Evolutionary conservation across 2,888 invertebrate genomes (phyloP).

Genomic region (Sesia apiformis): DNA sequence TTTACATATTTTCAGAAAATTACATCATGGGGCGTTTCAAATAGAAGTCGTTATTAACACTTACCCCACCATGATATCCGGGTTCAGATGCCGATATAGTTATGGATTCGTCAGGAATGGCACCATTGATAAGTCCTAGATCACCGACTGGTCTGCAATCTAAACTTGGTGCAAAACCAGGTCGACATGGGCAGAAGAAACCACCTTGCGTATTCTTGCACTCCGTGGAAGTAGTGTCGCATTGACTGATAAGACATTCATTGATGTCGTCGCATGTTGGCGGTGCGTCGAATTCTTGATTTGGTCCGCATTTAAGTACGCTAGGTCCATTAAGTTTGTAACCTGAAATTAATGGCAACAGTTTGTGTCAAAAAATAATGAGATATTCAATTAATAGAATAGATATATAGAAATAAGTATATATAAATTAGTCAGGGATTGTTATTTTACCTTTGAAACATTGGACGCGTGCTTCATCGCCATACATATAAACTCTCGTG

Average conservation of each 20-base stretch:
- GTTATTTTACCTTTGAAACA: conserved; percentile 79
- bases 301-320: conserved; percentile 88
- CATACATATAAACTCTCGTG: conserved; percentile 84
- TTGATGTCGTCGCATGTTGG: conserved; percentile 95
- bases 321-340: conserved; percentile 90
- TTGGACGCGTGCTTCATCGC: conserved; percentile 93
- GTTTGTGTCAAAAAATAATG: background rate
- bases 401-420: background rate
- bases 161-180: conserved; percentile 87
- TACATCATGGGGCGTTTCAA: background rate
- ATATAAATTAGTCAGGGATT: background rate
- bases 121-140: conserved; percentile 89
- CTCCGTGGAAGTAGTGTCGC: conserved; percentile 92
- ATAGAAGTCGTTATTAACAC: conserved; percentile 14
- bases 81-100: conserved; percentile 87
- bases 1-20: background rate
- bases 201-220: conserved; percentile 92
- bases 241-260: conserved; percentile 91
- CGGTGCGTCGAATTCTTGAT: conserved; percentile 86
- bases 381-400: background rate
- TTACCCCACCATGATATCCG: conserved; percentile 87
- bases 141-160: conserved; percentile 94
- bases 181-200: conserved; percentile 90
- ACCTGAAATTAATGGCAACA: conserved; percentile 57
- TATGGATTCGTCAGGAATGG: conserved; percentile 92